These are phyloP conservation scores for Drosophila pachea DNA, from an alignment of 1,140 invertebrate genomes.

Conservation along the genomic window DNA sequence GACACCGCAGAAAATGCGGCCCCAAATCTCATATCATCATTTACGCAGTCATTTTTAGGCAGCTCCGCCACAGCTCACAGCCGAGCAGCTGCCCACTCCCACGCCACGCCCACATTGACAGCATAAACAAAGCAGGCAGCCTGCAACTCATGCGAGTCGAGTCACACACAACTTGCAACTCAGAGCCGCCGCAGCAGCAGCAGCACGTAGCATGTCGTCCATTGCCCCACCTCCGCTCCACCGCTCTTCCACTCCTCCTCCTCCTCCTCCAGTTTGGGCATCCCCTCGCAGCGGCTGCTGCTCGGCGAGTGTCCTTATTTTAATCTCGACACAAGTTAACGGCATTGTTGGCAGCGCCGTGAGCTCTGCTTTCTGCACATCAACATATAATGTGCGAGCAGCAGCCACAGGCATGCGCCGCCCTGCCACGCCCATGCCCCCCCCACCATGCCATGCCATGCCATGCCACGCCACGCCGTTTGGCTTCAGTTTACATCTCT, in stretches of 20 bases:
- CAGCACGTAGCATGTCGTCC: conserved; percentile 34
- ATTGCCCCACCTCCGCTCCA: background rate
- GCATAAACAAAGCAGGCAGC: conserved; percentile 71
- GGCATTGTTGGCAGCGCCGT: conserved; percentile 72
- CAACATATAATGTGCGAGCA: conserved; percentile 59
- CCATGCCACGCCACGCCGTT: conserved; percentile 1
- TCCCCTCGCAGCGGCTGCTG: background rate
- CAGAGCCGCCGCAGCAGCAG: no score
- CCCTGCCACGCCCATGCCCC: conserved; percentile 31
- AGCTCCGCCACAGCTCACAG: conserved; percentile 8
- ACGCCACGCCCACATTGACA: conserved; percentile 7
- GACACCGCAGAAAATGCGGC: conserved; percentile 70
- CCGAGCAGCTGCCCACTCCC: background rate
- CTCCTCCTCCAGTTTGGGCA: no score
- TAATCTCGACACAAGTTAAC: conserved; percentile 76
- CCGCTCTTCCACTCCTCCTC: no score
- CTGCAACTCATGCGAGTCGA: conserved; percentile 68
- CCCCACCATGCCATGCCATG: conserved; percentile 19
- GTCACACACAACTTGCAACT: conserved; percentile 30
- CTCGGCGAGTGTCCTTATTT: conserved; percentile 67
- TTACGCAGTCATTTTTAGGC: conserved; percentile 74
- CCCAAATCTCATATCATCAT: conserved; percentile 76
- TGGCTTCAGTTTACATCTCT: conserved; percentile 40
- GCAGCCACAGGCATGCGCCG: conserved; percentile 4
- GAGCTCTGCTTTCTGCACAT: conserved; percentile 54